Evolutionary conservation across 2,888 invertebrate species (phyloP).

Genomic region (Sinhomidia bicolor): DNA sequence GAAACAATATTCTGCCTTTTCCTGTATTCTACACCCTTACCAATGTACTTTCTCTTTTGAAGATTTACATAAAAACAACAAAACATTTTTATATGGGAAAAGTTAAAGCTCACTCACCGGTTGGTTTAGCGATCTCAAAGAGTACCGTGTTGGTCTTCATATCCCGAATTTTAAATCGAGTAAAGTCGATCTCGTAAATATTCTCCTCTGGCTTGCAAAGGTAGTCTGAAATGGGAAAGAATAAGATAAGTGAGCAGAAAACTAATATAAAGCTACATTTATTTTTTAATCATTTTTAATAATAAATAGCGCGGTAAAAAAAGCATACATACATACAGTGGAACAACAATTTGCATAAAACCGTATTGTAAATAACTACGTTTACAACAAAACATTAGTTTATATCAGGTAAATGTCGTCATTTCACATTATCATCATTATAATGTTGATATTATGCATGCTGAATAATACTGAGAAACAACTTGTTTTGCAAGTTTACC

Average conservation of each 20-base stretch:
- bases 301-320: not conserved
- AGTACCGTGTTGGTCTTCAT: constrained; percentile 92
- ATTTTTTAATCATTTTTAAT: constrained; percentile 1
- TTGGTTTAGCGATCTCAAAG: constrained; percentile 97
- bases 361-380: not conserved
- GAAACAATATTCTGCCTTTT: no score
- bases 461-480: not conserved
- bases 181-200: constrained; percentile 98
- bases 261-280: constrained; percentile 16
- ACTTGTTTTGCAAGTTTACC: not conserved
- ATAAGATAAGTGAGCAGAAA: not conserved
- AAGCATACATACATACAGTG: no score
- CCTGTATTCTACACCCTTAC: no score
- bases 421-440: constrained; percentile 3
- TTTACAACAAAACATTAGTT: not conserved
- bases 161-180: constrained; percentile 97
- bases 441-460: constrained; percentile 4
- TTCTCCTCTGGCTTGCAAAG: constrained; percentile 97
- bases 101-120: constrained; percentile 81
- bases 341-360: constrained; percentile 16
- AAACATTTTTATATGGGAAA: not conserved
- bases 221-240: constrained; percentile 85
- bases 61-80: not conserved
- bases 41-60: not conserved
- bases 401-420: not conserved